Conservation (phyloP, 2,113 vertebrate genomes). For the Athene noctua region DNA sequence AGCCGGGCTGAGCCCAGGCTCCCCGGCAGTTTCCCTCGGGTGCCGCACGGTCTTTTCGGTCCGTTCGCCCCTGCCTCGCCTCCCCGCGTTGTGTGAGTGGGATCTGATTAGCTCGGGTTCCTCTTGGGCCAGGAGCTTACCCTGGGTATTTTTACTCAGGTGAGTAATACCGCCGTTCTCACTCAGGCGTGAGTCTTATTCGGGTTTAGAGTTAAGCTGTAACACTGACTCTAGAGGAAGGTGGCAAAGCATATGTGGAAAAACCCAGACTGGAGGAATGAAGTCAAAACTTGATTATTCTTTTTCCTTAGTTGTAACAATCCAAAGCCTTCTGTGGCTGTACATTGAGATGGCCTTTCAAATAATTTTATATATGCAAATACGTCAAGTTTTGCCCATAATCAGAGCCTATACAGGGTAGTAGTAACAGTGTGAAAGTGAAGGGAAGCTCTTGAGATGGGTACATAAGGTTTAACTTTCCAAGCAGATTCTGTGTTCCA, state of each 20-base stretch:
- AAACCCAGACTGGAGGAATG: background rate
- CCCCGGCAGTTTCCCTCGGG: background rate
- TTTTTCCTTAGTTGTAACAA: background rate
- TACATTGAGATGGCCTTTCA: background rate
- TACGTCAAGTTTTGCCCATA: background rate
- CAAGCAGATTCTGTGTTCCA: background rate
- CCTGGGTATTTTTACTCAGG: background rate
- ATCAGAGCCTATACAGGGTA: no score
- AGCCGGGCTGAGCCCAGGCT: no score
- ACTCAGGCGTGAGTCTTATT: rapidly evolving
- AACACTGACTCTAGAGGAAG: no score
- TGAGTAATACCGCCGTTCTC: background rate
- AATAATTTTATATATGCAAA: background rate
- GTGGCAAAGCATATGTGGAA: rapidly evolving
- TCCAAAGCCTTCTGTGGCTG: background rate
- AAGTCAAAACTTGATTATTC: background rate
- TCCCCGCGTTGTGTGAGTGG: rapidly evolving
- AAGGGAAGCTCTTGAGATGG: background rate
- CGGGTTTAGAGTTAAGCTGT: rapidly evolving
- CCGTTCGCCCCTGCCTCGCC: no score
- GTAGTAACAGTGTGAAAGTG: background rate
- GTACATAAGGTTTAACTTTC: background rate
- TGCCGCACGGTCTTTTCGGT: background rate
- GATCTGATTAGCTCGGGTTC: background rate
- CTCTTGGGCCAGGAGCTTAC: background rate